These are phyloP conservation scores for Champsocephalus esox DNA, from an alignment of 2,797 vertebrate species.

Conservation along the genomic window DNA sequence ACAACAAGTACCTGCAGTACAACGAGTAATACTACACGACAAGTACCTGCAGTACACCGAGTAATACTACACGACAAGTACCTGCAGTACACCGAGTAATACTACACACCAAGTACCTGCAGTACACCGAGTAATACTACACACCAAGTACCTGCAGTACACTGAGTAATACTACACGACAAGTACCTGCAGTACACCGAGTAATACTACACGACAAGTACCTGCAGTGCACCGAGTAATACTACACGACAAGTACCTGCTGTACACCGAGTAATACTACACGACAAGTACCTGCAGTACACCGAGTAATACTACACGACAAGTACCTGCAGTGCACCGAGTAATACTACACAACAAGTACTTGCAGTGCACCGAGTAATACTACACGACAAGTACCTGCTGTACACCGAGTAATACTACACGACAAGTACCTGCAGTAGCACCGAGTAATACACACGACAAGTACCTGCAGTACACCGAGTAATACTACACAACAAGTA, in stretches of 20 bases:
- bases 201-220: neutral
- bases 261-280: neutral
- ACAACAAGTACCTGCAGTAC: neutral
- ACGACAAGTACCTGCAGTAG: neutral
- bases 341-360: too few species aligned
- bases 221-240: rapidly evolving
- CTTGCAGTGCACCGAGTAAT: too few species aligned
- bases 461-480: too few species aligned
- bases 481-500: too few species aligned
- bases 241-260: neutral
- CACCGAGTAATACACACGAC: too few species aligned
- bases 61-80: too few species aligned
- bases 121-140: neutral
- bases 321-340: too few species aligned
- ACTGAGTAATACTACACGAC: neutral
- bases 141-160: neutral
- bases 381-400: neutral
- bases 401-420: neutral
- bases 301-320: too few species aligned
- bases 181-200: too few species aligned
- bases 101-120: too few species aligned
- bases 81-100: too few species aligned
- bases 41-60: too few species aligned
- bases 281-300: neutral
- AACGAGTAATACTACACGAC: neutral